Evolutionary conservation across 2,797 vertebrate species (phyloP).

Genomic region (Sciaenops ocellatus): DNA sequence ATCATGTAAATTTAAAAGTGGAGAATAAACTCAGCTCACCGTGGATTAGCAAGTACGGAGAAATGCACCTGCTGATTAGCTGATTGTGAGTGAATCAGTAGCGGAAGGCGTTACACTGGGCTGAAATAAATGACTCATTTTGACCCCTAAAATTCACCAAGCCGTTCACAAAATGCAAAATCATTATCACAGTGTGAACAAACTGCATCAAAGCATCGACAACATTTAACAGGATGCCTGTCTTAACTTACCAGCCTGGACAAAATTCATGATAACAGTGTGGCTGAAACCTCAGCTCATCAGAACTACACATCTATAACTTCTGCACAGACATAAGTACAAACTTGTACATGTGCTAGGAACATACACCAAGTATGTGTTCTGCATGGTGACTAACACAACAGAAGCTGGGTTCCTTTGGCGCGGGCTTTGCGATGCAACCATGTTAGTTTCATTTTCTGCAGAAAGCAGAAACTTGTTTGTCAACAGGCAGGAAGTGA

Average conservation of each 20-base stretch:
- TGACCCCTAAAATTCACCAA: not conserved
- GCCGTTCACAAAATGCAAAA: not conserved
- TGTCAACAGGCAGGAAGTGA: constrained; percentile 57
- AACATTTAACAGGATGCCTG: not conserved
- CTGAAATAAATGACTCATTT: not conserved
- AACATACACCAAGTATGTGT: not conserved
- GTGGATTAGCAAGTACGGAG: no score
- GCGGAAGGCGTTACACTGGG: accelerated
- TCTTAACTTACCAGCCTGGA: not conserved
- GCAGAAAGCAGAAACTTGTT: constrained; percentile 55
- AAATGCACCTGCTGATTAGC: not conserved
- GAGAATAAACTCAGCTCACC: not conserved
- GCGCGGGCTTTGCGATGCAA: not conserved
- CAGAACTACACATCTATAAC: not conserved
- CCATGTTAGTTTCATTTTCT: constrained; percentile 51
- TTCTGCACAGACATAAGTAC: no score
- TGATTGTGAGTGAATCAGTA: not conserved
- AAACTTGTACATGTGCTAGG: no score
- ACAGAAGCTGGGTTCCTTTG: not conserved
- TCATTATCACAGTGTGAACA: not conserved
- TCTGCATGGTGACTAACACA: not conserved
- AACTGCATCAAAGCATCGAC: not conserved
- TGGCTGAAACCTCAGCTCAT: not conserved
- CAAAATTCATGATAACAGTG: not conserved
- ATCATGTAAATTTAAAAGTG: not conserved